Evolutionary conservation across 2,797 vertebrate genomes (phyloP), one percentile per base, ranked within the genome.

Genomic region (Poeciliopsis paucimaculata): DNA sequence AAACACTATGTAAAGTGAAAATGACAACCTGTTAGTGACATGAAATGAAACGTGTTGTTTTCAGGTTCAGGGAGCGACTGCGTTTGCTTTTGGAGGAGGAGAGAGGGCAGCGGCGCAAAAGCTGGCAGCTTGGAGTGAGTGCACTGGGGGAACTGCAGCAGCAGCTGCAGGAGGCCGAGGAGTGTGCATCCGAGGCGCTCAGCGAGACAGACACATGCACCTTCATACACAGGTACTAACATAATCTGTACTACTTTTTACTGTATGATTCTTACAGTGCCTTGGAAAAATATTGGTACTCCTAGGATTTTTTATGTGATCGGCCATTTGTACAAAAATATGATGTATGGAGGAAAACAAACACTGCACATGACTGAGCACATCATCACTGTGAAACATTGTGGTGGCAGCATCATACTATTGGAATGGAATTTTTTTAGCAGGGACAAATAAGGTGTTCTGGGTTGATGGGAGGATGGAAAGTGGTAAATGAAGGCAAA

Each of bases 151-250:
- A 91, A 9, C 93, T 94, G 71, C 91, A 95, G 82, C 91, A 93
- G 34, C 88, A 87, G 85, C 77, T 96, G 45, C 39, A 49, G 43
- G 91, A 93, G n/a, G 91, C 89, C 36, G 91, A 94, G 57, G 80
- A 28, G 5, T 77, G 70, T 20, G 88, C 87, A 41, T 36, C 55
- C 0, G 23, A 92, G 62, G 86, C 72, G 46, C 93, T 95, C 36
- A 83, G 0, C 9, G 91, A 95, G 78, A 90, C 78, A 0, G 94
- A 95, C 66, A 57, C 90, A 2, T 89, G 77, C 49, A 12, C 79
- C 43, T 96, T 96, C 78, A 91, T 96, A 74, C 88, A 93, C 71
- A 92, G 86, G 93, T 95, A 86, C 12, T 43, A 41, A 18, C 1
- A 66, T 20, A 45, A 28, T 3, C 10, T 47, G 4, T 26, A 11